Evolutionary conservation across 37 sponge, comb jelly and placozoan genomes (phyloP).

Genomic region (Diacarnus erythraeanus): DNA sequence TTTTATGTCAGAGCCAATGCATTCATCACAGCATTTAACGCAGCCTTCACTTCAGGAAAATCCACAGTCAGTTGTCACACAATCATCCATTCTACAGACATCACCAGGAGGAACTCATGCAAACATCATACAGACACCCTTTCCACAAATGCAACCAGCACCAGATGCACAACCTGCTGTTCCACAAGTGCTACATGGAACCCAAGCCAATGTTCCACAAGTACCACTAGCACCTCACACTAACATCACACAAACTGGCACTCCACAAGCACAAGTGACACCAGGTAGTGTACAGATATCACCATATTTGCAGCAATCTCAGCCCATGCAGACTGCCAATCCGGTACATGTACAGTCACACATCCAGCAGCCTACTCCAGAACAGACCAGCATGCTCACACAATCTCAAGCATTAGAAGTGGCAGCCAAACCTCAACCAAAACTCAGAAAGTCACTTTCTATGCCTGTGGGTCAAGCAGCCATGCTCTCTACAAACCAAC

Average conservation of each 20-base stretch:
- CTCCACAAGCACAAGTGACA: no score
- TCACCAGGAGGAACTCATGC: not conserved
- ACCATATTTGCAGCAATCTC: no score
- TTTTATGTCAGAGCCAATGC: no score
- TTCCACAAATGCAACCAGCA: not conserved
- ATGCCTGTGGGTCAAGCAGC: not conserved
- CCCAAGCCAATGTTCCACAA: not conserved
- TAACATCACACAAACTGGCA: no score
- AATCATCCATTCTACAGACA: not conserved
- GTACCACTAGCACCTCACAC: not conserved
- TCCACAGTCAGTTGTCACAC: no score
- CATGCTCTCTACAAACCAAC: not conserved
- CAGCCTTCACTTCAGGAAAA: no score
- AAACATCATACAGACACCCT: not conserved
- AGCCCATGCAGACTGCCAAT: no score
- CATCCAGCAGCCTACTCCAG: not conserved
- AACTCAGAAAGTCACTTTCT: no score
- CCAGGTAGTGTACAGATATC: no score
- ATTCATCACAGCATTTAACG: no score
- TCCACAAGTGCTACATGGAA: not conserved
- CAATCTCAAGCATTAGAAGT: not conserved
- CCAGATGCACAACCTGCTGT: no score
- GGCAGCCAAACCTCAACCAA: not conserved
- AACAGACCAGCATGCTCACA: not conserved
- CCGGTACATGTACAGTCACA: no score